These are phyloP conservation scores for Trachemys scripta DNA, from an alignment of 2,113 vertebrate genomes.

Conservation along the genomic window DNA sequence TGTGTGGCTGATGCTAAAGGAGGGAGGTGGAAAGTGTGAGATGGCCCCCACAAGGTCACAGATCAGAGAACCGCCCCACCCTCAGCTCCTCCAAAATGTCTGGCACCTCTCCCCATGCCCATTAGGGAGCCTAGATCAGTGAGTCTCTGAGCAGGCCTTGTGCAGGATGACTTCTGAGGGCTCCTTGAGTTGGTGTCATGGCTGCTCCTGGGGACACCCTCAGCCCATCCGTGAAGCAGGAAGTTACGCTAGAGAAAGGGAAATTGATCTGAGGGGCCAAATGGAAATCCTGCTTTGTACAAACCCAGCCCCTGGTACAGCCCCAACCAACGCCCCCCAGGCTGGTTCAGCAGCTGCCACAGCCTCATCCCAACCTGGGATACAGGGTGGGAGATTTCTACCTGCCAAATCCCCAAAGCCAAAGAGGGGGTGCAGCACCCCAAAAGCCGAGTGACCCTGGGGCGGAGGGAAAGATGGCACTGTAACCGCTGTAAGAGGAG, in stretches of 20 bases:
- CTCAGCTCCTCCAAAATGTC: no score
- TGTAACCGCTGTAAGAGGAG: no score
- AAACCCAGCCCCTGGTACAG: background rate
- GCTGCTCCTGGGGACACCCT: background rate
- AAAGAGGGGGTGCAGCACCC: background rate
- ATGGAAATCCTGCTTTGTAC: background rate
- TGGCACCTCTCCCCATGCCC: no score
- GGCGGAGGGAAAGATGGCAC: no score
- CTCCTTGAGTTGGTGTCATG: background rate
- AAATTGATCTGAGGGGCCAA: background rate
- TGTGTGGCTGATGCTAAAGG: background rate
- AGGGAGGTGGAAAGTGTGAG: background rate
- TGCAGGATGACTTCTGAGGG: background rate
- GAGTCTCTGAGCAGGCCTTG: background rate
- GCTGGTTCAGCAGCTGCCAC: background rate
- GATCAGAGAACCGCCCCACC: background rate
- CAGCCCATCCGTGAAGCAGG: background rate
- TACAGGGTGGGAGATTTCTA: background rate
- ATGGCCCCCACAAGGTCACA: background rate
- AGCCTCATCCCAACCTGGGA: background rate
- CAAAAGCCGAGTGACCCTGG: background rate
- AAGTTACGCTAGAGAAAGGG: background rate
- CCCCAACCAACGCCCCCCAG: background rate
- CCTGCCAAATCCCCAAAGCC: no score
- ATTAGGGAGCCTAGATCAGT: no score